Conservation (phyloP, 2,113 vertebrate genomes). For the Rhinopomastus cyanomelas region DNA sequence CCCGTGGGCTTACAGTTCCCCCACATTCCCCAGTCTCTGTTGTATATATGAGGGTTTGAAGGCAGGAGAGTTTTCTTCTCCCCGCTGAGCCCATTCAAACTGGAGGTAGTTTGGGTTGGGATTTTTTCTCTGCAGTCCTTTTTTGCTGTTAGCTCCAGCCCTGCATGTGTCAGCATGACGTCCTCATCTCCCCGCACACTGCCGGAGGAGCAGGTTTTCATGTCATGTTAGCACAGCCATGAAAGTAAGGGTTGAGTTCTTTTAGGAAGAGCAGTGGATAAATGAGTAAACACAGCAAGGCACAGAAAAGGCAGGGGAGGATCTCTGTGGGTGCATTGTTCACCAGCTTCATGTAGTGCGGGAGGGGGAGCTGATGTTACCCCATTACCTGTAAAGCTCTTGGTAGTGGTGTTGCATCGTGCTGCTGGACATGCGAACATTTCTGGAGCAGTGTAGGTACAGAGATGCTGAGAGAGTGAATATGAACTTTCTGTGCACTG, state of each 20-base stretch:
- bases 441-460: neutral
- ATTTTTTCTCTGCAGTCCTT: neutral
- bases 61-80: constrained; percentile 8
- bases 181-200: neutral
- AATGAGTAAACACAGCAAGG: neutral
- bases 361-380: neutral
- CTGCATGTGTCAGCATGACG: constrained; percentile 41
- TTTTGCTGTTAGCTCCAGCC: constrained; percentile 51
- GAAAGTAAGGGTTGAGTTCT: constrained; percentile 31
- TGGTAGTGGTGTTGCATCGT: neutral
- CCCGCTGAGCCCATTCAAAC: neutral
- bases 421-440: neutral
- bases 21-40: neutral
- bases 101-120: neutral
- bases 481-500: neutral
- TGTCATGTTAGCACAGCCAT: constrained; percentile 20
- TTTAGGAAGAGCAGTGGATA: constrained; percentile 8
- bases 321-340: neutral
- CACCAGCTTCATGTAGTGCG: neutral
- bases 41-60: neutral
- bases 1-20: neutral
- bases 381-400: neutral
- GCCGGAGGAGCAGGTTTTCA: neutral
- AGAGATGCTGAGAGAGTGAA: neutral
- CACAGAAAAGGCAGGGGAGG: neutral